Evolutionary conservation across 2,888 invertebrate species (phyloP), one percentile per base, ranked within the genome.

Genomic region (Epirrita christyi): DNA sequence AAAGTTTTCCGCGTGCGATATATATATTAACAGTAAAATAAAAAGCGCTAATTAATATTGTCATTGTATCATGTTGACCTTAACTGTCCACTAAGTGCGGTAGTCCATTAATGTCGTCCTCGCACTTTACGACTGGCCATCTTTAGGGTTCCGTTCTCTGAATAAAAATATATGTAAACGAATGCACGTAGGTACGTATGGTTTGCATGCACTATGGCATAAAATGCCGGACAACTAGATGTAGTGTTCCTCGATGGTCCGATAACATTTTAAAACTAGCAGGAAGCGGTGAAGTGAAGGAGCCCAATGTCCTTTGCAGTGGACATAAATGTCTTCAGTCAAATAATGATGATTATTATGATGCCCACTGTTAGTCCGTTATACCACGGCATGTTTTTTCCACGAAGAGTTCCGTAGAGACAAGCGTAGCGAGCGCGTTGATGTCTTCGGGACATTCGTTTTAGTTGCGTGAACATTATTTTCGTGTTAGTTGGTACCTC

Each of bases 71-170:
- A 40, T 27, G 34, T 50, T 76, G 78, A 81, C 83, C 80, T 82
- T 71, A 76, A 63, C 66, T 56, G 67, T 57, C 57, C 71, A 73
- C 72, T 80, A 78, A 79, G 75, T 75, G 75, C 73, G 66, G 72
- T 71, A 71, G 64, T 73, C 76, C 79, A 85, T 86, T 85, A 82
- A 75, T 69, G 73, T 77, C 73, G 81, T 78, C 81, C 86, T 83
- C 84, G 81, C 78, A 80, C 83, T 86, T 83, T 81, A 72, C 70
- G 61, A 59, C 45, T 49, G 14, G 38, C 41, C 63, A 64, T 63
- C 62, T 62, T 59, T 57, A 53, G 49, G 55, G 59, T 60, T 64
- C 53, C 27, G 41, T 42, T 29, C 9, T 29, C 21, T 34, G 9
- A 41, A 4, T 9, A n/a, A 9, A 45, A 41, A 34, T 14, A 41